These are phyloP conservation scores for Cydia fagiglandana DNA, from an alignment of 1,140 invertebrate species.

Conservation along the genomic window DNA sequence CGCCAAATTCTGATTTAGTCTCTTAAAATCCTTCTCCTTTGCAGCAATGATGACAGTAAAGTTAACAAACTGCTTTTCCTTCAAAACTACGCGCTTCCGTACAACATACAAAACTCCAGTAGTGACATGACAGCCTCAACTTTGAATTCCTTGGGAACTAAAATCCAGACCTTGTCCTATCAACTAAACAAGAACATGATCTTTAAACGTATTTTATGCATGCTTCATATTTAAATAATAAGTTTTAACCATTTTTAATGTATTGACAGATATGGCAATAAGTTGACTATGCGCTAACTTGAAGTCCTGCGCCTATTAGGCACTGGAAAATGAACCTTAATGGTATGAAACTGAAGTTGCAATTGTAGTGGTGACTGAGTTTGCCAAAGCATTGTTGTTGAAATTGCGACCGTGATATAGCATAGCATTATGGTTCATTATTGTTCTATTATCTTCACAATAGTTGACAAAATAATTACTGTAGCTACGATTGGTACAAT, in stretches of 20 bases:
- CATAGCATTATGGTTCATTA: not conserved
- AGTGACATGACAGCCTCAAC: not conserved
- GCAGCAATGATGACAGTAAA: too few relatives aligned
- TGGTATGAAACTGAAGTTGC: not conserved
- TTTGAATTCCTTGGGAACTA: not conserved
- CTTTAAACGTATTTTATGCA: not conserved
- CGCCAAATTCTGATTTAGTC: constrained; percentile 27
- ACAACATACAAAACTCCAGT: too few relatives aligned
- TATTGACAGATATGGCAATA: not conserved
- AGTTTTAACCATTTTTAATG: not conserved
- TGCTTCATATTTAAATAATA: not conserved
- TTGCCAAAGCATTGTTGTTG: not conserved
- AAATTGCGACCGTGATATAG: not conserved
- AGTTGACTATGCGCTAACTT: not conserved
- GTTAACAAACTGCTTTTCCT: too few relatives aligned
- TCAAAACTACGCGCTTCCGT: too few relatives aligned
- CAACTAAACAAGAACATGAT: not conserved
- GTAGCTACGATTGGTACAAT: too few relatives aligned
- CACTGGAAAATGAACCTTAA: constrained; percentile 1
- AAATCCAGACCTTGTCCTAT: not conserved
- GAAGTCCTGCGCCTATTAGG: not conserved
- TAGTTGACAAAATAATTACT: too few relatives aligned
- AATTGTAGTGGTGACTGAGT: not conserved
- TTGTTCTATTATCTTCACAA: not conserved
- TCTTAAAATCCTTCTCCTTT: not conserved